Percentiles rank a stretch among this genome's conserved stretches.
These are phyloP conservation scores for Cataglyphis albicans DNA, from an alignment of 2,888 invertebrate species.

Conservation along the genomic window DNA sequence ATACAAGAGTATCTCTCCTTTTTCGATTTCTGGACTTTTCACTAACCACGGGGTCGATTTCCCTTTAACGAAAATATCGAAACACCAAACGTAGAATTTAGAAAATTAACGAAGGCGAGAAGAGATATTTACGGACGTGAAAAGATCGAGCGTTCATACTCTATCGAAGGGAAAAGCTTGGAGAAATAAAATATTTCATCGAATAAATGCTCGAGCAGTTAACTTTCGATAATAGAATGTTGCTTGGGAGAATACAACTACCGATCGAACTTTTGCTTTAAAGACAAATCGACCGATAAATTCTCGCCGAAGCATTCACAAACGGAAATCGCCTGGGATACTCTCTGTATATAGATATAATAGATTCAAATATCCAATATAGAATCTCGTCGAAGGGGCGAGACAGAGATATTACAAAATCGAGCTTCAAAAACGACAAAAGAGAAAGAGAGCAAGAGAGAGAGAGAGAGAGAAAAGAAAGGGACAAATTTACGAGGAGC, in stretches of 20 bases:
- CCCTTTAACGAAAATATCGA: constrained; percentile 11
- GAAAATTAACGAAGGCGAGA: not conserved
- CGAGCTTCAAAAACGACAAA: constrained; percentile 60
- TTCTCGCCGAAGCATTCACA: constrained; percentile 29
- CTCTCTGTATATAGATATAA: constrained; percentile 44
- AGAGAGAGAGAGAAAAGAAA: constrained; percentile 1
- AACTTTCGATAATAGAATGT: not conserved
- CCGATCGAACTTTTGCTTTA: constrained; percentile 15
- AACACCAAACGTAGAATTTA: not conserved
- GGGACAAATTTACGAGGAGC: not conserved
- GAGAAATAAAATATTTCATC: not conserved
- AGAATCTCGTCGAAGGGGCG: constrained; percentile 60
- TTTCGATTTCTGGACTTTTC: not conserved
- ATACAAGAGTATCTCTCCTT: not conserved
- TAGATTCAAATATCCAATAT: constrained; percentile 43
- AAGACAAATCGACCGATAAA: constrained; percentile 38
- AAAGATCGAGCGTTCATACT: not conserved
- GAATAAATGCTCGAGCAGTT: constrained; percentile 7
- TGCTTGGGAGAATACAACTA: not conserved
- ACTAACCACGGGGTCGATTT: constrained; percentile 6
- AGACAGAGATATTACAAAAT: constrained; percentile 61
- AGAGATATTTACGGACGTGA: not conserved
- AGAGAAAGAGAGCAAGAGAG: constrained; percentile 6
- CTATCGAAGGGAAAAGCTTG: not conserved
- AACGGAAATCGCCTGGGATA: constrained; percentile 14